These are phyloP conservation scores for Zootermopsis nevadensis DNA, from an alignment of 2,888 invertebrate species.

Conservation along the genomic window DNA sequence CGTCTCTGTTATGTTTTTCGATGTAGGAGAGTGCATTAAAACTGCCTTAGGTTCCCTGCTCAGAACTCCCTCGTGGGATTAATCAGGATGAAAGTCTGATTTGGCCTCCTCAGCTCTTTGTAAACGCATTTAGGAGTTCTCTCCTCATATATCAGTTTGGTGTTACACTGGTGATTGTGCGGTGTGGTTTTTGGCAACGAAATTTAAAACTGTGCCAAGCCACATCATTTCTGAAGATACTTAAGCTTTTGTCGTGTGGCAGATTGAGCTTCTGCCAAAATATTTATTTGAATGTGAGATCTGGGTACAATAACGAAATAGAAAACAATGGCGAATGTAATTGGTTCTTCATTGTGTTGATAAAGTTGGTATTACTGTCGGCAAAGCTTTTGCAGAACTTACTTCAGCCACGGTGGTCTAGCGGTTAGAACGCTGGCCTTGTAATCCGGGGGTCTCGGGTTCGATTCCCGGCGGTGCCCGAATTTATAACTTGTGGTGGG, in stretches of 20 bases:
- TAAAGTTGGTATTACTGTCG: too few species aligned
- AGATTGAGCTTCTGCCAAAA: not conserved
- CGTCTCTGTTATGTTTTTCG: too few species aligned
- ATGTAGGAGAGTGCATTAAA: too few species aligned
- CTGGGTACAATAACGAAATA: not conserved
- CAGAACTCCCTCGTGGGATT: not conserved
- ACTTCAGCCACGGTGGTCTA: too few species aligned
- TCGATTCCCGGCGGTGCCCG: too few species aligned
- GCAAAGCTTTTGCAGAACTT: too few species aligned
- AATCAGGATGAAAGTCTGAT: not conserved
- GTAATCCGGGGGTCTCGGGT: too few species aligned
- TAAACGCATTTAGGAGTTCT: not conserved
- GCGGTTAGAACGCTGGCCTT: too few species aligned
- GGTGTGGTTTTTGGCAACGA: not conserved
- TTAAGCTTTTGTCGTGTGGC: not conserved
- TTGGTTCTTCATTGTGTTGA: too few species aligned
- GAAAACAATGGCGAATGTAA: not conserved
- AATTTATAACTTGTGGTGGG: too few species aligned
- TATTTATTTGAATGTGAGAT: not conserved
- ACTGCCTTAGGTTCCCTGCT: not conserved
- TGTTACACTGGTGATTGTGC: not conserved
- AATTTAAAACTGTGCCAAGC: slow-evolving; percentile 8
- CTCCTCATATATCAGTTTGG: not conserved
- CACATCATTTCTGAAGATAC: not conserved
- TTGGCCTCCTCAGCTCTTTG: not conserved